Percentiles rank a stretch among this genome's conserved stretches.
These are phyloP conservation scores for Masticophis lateralis DNA, from an alignment of 2,797 vertebrate species.

Conservation along the genomic window DNA sequence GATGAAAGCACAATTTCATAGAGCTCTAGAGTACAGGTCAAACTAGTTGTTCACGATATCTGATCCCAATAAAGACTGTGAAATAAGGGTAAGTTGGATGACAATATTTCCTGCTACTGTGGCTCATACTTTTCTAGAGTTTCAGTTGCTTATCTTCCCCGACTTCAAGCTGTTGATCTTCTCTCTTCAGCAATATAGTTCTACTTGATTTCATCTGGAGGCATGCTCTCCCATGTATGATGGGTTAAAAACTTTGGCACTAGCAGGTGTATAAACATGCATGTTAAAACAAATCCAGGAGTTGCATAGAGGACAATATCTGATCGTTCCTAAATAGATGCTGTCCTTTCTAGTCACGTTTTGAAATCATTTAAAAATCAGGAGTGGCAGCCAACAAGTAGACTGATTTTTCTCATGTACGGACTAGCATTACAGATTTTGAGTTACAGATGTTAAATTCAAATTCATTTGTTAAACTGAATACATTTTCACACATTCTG, in stretches of 20 bases:
- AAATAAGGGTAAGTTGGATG: not conserved
- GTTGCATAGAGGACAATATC: not conserved
- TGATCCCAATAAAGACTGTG: not conserved
- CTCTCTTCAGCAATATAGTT: not conserved
- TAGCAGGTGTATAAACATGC: fast-evolving
- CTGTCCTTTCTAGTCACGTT: not conserved
- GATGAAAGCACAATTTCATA: conserved; percentile 31
- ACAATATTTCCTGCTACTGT: conserved; percentile 16
- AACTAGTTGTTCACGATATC: not conserved
- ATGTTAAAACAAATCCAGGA: conserved; percentile 13
- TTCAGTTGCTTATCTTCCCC: not conserved
- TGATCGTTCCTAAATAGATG: not conserved
- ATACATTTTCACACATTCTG: not conserved
- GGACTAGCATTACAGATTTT: not conserved
- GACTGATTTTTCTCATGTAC: not conserved
- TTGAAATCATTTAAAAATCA: not conserved
- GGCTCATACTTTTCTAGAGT: not conserved
- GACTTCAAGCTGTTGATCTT: not conserved
- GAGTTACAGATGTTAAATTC: not conserved
- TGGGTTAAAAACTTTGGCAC: not conserved
- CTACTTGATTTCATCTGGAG: not conserved
- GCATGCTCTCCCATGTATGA: not conserved
- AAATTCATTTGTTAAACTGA: not conserved
- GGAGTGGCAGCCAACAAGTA: not conserved
- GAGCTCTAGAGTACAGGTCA: conserved; percentile 22